These are phyloP conservation scores for Thera britannica DNA, from an alignment of 2,888 invertebrate genomes.

Conservation along the genomic window DNA sequence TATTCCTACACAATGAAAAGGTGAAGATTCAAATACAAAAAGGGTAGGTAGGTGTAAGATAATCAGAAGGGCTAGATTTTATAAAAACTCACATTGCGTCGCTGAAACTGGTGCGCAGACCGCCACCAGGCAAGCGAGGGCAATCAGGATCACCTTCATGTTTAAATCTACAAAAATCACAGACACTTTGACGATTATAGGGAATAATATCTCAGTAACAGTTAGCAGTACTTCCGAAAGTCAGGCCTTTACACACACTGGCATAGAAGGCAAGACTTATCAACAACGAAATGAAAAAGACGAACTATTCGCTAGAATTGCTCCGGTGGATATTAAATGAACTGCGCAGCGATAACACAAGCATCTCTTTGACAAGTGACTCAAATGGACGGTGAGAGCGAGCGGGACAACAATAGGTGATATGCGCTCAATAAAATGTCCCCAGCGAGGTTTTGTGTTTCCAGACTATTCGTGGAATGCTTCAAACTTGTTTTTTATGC, in stretches of 20 bases:
- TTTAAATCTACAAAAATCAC: slow-evolving; percentile 74
- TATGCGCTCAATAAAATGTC: slow-evolving; percentile 53
- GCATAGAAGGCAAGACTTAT: slow-evolving; percentile 91
- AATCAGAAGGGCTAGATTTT: background rate
- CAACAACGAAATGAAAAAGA: slow-evolving; percentile 65
- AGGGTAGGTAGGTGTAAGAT: background rate
- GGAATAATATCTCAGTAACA: slow-evolving; percentile 45
- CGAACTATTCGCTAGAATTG: slow-evolving; percentile 59
- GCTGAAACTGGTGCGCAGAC: slow-evolving; percentile 80
- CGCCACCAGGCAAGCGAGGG: slow-evolving; percentile 78
- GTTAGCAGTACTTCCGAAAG: slow-evolving; percentile 63
- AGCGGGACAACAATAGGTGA: slow-evolving; percentile 62
- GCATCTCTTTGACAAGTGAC: slow-evolving; percentile 71
- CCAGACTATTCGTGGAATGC: slow-evolving; percentile 62
- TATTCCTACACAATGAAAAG: background rate
- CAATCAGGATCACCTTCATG: slow-evolving; percentile 85
- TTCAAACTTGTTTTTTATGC: slow-evolving; percentile 36
- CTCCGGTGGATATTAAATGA: slow-evolving; percentile 69
- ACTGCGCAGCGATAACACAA: slow-evolving; percentile 78
- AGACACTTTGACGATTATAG: slow-evolving; percentile 76
- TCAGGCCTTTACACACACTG: slow-evolving; percentile 96
- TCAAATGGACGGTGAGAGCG: slow-evolving; percentile 59
- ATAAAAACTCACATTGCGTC: slow-evolving; percentile 87
- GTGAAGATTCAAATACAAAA: background rate
- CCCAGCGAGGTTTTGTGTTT: slow-evolving; percentile 77